Percentiles rank a stretch among this genome's conserved stretches.
Evolutionary conservation across 2,113 vertebrate genomes (phyloP).

Genomic region (Sceloporus tristichus): DNA sequence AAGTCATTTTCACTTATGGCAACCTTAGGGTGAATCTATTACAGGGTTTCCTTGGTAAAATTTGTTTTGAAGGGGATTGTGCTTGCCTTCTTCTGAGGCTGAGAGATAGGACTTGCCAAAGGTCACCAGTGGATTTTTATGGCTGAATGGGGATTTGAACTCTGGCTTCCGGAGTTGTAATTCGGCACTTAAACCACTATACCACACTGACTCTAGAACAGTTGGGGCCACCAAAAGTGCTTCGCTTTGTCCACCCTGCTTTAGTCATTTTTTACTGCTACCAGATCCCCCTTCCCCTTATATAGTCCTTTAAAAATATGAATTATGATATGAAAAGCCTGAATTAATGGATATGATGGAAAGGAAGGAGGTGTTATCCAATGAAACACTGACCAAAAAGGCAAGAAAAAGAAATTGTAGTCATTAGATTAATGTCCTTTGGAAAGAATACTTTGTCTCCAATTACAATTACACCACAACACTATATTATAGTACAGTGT

Average conservation of each 20-base stretch:
- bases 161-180: too few relatives aligned
- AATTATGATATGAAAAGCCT: neutral
- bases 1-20: too few relatives aligned
- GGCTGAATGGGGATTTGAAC: too few relatives aligned
- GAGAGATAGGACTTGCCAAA: too few relatives aligned
- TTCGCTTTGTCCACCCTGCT: neutral
- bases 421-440: neutral
- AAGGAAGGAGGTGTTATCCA: neutral
- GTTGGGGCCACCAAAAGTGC: too few relatives aligned
- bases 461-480: neutral
- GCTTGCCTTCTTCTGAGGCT: too few relatives aligned
- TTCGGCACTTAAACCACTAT: too few relatives aligned
- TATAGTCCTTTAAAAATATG: neutral
- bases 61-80: too few relatives aligned
- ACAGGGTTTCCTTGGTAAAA: too few relatives aligned
- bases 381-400: neutral
- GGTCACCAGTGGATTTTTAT: too few relatives aligned
- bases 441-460: neutral
- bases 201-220: too few relatives aligned
- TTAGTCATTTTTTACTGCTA: neutral
- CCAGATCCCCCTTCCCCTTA: neutral
- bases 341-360: neutral
- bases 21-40: too few relatives aligned
- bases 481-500: neutral
- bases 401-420: neutral